Conservation (phyloP, 2,888 invertebrate species). For the Eupithecia exiguata region DNA sequence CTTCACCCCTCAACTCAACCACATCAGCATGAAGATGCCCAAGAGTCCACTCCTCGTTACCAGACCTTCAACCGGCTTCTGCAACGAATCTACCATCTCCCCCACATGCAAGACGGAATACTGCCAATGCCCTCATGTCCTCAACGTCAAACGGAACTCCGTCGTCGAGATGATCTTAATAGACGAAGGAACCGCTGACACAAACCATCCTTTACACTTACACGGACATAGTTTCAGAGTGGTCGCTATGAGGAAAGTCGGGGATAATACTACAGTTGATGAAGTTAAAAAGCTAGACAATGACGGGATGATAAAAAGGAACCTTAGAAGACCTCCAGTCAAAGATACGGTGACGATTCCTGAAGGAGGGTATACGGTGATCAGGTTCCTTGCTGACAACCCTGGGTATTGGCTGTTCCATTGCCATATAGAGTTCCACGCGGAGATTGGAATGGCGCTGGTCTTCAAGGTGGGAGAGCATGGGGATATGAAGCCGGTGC, state of each 20-base stretch:
- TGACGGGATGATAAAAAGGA: constrained; percentile 87
- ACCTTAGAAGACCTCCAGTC: constrained; percentile 88
- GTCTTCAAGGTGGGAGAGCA: constrained; percentile 93
- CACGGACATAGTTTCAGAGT: constrained; percentile 94
- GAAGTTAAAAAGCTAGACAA: constrained; percentile 87
- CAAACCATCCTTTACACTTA: constrained; percentile 94
- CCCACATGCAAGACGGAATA: constrained; percentile 86
- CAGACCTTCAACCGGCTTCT: constrained; percentile 86
- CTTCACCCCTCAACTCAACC: constrained; percentile 94
- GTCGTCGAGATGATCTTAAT: constrained; percentile 93
- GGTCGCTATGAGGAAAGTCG: constrained; percentile 89
- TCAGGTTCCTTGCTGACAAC: constrained; percentile 92
- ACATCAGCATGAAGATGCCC: constrained; percentile 91
- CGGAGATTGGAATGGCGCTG: constrained; percentile 94
- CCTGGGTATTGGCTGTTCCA: constrained; percentile 96
- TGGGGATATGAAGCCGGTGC: constrained; percentile 88
- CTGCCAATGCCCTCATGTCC: constrained; percentile 93
- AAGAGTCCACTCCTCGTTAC: constrained; percentile 88
- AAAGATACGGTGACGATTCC: constrained; percentile 96
- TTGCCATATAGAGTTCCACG: constrained; percentile 96
- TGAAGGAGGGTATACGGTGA: constrained; percentile 94
- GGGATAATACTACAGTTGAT: constrained; percentile 86
- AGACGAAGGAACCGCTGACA: constrained; percentile 92
- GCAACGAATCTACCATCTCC: constrained; percentile 88
- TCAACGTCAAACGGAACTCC: constrained; percentile 87